A percentile compares a stretch with the other conserved stretches of the same genome.
phyloP scores from a whole-genome alignment of 2,113 vertebrate genomes.

The Phyllostomus discolor region DNA sequence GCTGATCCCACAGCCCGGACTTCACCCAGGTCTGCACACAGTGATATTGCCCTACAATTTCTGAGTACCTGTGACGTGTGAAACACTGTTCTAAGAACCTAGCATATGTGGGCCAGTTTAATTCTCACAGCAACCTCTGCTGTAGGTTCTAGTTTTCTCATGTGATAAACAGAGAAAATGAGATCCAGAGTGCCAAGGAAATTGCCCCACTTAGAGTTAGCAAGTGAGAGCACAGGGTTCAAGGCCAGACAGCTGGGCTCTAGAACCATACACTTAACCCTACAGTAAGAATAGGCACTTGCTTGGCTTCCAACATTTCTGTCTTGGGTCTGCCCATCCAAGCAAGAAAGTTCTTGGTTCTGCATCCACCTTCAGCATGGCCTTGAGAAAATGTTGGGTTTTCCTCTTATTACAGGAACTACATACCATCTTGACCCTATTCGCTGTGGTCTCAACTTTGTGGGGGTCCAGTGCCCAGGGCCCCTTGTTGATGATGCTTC shows the following conservation, averaged over 20 bases:
- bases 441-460: not conserved
- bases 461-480: not conserved
- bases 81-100: not conserved
- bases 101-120: not conserved
- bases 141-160: not conserved
- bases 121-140: not conserved
- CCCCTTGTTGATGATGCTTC: not conserved
- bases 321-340: not conserved
- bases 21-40: not conserved
- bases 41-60: not conserved
- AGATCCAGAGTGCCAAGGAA: not conserved
- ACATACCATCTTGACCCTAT: not conserved
- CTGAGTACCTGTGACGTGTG: not conserved
- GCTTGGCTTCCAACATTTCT: not conserved
- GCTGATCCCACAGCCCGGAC: too few relatives aligned
- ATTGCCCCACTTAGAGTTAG: not conserved
- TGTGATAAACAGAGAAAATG: not conserved
- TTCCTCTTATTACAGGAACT: not conserved
- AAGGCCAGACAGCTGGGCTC: not conserved
- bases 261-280: not conserved
- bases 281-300: not conserved
- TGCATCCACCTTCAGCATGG: not conserved
- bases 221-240: not conserved
- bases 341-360: not conserved
- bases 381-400: not conserved